Conservation (phyloP, 2,797 vertebrate genomes). For the Sebastolobus alascanus region DNA sequence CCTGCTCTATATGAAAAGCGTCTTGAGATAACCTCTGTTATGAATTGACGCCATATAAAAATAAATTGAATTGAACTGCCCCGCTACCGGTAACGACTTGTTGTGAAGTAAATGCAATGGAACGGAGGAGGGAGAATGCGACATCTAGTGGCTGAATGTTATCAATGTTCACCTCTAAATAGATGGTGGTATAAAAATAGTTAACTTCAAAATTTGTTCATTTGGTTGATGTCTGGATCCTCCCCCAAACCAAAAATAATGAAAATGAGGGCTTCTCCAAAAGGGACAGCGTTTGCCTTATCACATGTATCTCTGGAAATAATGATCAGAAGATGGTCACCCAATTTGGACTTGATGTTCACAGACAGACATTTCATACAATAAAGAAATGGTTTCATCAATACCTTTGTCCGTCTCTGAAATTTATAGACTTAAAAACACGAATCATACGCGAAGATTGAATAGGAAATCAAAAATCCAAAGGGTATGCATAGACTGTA, state of each 20-base stretch:
- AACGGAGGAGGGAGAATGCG: no score
- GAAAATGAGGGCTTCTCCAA: not conserved
- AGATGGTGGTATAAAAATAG: not conserved
- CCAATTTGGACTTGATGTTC: not conserved
- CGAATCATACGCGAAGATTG: not conserved
- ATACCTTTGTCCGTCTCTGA: not conserved
- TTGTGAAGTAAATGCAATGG: no score
- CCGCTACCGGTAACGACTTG: no score
- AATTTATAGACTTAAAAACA: not conserved
- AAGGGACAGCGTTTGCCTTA: not conserved
- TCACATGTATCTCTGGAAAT: not conserved
- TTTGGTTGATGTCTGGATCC: not conserved
- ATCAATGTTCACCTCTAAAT: no score
- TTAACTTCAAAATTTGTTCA: not conserved
- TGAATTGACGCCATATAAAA: no score
- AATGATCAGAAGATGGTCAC: not conserved
- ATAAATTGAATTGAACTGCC: no score
- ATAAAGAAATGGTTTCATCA: rapidly evolving
- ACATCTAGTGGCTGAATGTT: no score
- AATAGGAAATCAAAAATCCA: not conserved
- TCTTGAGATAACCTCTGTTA: no score
- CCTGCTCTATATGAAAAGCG: no score
- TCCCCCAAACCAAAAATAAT: not conserved
- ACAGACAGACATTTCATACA: not conserved
- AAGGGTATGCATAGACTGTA: no score